These are phyloP conservation scores for Galbula dea DNA, from an alignment of 2,113 vertebrate genomes.

Conservation along the genomic window DNA sequence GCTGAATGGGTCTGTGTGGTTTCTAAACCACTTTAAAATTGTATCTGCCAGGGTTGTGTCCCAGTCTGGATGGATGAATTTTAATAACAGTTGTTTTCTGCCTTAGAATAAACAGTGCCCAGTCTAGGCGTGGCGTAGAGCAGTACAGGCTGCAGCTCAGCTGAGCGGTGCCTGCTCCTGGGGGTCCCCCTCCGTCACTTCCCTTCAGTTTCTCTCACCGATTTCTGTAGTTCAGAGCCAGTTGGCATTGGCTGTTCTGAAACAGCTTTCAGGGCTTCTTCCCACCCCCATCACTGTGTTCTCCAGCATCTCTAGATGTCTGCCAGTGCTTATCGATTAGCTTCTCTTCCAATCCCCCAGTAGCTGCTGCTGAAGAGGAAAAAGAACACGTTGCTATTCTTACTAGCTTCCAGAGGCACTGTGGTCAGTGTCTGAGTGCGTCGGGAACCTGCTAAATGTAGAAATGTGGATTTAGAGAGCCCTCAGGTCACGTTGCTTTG, in stretches of 20 bases:
- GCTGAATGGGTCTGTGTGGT: slow-evolving; percentile 50
- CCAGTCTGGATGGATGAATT: background rate
- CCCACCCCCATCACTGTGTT: background rate
- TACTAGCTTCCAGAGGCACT: background rate
- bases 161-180: background rate
- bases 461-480: slow-evolving; percentile 3
- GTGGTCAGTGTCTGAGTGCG: background rate
- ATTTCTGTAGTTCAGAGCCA: background rate
- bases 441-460: slow-evolving; percentile 42
- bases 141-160: background rate
- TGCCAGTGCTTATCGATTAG: background rate
- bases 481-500: slow-evolving; percentile 46
- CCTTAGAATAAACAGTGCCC: background rate
- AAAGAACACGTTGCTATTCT: background rate
- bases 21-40: slow-evolving; percentile 49
- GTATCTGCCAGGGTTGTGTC: slow-evolving; percentile 25
- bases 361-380: background rate
- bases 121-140: background rate
- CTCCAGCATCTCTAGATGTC: background rate
- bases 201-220: background rate
- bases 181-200: background rate
- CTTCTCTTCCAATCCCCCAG: background rate
- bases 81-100: background rate
- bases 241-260: background rate
- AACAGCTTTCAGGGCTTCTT: background rate